These are phyloP conservation scores for Mustela erminea DNA, from an alignment of 2,797 vertebrate species.

Conservation along the genomic window DNA sequence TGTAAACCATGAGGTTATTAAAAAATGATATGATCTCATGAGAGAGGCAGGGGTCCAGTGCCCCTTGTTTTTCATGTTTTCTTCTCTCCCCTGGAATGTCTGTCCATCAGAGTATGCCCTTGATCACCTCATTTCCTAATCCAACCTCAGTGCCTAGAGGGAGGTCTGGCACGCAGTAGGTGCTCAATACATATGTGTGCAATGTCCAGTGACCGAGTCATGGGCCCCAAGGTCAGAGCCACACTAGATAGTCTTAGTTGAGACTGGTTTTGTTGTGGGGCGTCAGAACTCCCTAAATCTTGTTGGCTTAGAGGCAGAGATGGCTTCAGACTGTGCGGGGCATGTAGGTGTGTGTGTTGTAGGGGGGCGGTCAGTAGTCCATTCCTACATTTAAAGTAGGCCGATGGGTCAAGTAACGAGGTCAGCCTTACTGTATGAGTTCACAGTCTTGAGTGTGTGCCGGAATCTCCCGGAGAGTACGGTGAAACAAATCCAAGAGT, in stretches of 20 bases:
- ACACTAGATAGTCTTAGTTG: neutral
- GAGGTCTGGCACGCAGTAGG: neutral
- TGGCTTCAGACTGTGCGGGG: neutral
- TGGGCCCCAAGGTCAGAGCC: no score
- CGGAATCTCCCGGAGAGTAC: fast-evolving
- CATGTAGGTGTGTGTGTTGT: no score
- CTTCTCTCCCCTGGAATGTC: neutral
- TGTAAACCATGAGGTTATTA: neutral
- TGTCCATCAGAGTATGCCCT: no score
- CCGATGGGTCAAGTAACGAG: no score
- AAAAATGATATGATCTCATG: neutral
- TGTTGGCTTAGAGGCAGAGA: neutral
- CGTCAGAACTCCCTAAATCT: neutral
- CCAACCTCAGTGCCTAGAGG: neutral
- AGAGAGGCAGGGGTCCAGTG: neutral
- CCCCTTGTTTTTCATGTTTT: neutral
- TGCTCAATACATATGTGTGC: neutral
- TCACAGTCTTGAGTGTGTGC: no score
- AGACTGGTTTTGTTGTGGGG: neutral
- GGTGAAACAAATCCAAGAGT: neutral
- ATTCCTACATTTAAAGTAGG: neutral
- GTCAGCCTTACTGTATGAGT: neutral
- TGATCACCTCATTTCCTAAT: fast-evolving
- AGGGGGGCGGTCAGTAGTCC: fast-evolving
- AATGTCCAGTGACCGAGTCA: no score